Percentiles rank a stretch among this genome's conserved stretches.
Conservation (phyloP, 2,888 invertebrate genomes). For the Heliconius cydno region DNA sequence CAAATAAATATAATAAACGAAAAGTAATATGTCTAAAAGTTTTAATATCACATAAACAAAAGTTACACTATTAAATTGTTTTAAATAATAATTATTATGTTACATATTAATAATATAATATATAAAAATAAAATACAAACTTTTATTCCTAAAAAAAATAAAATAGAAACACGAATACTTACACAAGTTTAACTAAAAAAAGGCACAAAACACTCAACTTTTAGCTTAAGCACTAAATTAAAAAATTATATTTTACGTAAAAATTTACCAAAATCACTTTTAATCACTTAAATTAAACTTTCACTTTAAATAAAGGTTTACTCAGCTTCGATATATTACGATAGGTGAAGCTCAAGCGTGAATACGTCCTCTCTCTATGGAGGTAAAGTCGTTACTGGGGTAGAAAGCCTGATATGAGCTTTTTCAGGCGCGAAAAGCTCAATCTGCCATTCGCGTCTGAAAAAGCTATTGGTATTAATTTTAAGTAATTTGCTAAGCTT, state of each 20-base stretch:
- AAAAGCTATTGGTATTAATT: background rate
- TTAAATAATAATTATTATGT: background rate
- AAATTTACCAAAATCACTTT: background rate
- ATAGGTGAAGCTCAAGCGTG: background rate
- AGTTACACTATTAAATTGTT: background rate
- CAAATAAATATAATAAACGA: no score
- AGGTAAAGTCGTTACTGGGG: conserved; percentile 30
- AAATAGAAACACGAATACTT: background rate
- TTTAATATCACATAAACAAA: background rate
- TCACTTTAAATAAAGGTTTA: background rate
- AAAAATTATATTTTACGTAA: background rate
- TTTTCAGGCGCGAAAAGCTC: background rate
- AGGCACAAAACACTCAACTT: background rate
- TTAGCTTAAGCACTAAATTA: background rate
- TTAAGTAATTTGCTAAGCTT: no score
- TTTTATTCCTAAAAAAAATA: background rate
- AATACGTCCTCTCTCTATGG: conserved; percentile 26
- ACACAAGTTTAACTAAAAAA: conserved; percentile 11
- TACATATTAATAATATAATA: background rate
- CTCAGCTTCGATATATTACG: conserved; percentile 4
- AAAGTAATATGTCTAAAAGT: background rate
- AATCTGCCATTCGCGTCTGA: no score
- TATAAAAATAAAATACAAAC: background rate
- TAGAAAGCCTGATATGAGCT: background rate
- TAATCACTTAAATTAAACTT: conserved; percentile 13